Evolutionary conservation across 2,113 vertebrate species (phyloP), one percentile per base, ranked within the genome.

Genomic region (Corvus moneduloides): DNA sequence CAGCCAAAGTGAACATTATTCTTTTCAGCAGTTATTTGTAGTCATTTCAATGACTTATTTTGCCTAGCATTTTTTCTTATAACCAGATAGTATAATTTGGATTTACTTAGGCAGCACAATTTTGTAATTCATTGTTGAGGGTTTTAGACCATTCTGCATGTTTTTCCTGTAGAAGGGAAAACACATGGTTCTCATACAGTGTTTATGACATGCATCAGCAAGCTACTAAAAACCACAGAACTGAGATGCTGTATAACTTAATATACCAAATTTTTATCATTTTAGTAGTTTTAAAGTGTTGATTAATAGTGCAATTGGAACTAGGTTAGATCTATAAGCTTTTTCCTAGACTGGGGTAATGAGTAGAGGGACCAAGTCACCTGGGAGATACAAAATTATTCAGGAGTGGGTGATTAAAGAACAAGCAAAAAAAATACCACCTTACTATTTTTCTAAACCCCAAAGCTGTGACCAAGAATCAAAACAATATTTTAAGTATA

Each of bases 61-160:
- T 66, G 26, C 49, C 19, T 66, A 89, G 49, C 7, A 26, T 69
- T 58, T 94, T 93, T 93, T 85, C 71, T 77, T 82, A 54, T 41
- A 55, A 28, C 13, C 61, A 22, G 46, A 51, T 43, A 85, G 9
- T 67, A 85, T 85, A 91, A 83, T 73, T 69, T 0, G 2, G 73
- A 83, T 90, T 90, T 96, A 95, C 84, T 96, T 94, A 91, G 44
- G 32, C 66, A 93, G 71, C 89, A 93, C 81, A 83, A 62, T 83
- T 90, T 94, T 68, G 37, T 73, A 94, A 49, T 62, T 28, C 43
- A 66, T 58, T 96, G 54, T 89, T 89, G 84, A 95, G 89, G 18
- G 18, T 66, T 89, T 96, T 90, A 94, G 78, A 46, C 37, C 28
- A 69, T 96, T 96, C 58, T 93, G 67, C 62, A 39, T 89, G 62